Evolutionary conservation across 2,113 vertebrate genomes (phyloP).

Genomic region (Vulpes ferrilata): DNA sequence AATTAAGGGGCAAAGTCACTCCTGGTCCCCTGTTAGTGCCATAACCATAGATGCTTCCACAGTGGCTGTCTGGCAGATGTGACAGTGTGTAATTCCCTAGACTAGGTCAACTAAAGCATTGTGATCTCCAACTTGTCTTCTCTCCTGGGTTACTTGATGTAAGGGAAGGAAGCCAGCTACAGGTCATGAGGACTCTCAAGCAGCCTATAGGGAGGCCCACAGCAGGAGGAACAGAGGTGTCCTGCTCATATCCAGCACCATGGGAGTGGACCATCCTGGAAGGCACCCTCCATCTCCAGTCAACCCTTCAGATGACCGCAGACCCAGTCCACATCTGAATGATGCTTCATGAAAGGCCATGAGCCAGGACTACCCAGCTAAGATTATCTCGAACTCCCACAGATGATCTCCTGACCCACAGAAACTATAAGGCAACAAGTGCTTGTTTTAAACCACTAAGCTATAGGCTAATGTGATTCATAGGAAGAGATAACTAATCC

Average conservation of each 20-base stretch:
- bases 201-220: neutral
- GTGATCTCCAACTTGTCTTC: neutral
- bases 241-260: no score
- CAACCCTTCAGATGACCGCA: neutral
- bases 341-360: neutral
- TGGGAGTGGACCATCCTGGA: neutral
- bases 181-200: neutral
- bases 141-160: neutral
- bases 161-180: neutral
- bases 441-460: neutral
- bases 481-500: neutral
- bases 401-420: neutral
- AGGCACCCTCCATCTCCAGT: neutral
- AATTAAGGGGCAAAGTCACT: neutral
- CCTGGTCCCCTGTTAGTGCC: neutral
- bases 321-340: neutral
- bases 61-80: neutral
- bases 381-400: neutral
- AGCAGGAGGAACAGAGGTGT: neutral
- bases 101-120: neutral
- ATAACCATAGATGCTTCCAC: neutral
- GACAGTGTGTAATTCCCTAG: neutral
- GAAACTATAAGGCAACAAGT: neutral
- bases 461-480: neutral
- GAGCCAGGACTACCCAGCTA: neutral